A percentile compares a stretch with the other conserved stretches of the same genome.
phyloP scores from a whole-genome alignment of 2,797 vertebrate species.

The Acipenser oxyrinchus region DNA sequence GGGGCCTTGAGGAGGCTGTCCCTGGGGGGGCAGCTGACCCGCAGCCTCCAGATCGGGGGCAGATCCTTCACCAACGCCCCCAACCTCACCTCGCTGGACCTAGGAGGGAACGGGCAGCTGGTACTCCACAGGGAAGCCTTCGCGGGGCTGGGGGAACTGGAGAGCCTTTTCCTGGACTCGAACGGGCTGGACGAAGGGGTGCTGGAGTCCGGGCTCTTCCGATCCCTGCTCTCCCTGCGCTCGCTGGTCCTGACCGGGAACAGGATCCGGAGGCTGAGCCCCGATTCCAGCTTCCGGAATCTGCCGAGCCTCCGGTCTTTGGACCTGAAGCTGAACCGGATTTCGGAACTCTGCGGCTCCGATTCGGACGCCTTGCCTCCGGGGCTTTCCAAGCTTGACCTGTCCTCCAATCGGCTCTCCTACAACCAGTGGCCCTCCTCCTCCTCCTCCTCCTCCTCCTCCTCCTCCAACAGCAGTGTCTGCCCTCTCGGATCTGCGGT shows the following conservation, averaged over 20 bases:
- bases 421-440: slow-evolving; percentile 2
- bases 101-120: slow-evolving; percentile 26
- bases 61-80: slow-evolving; percentile 25
- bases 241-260: slow-evolving; percentile 29
- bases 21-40: slow-evolving; percentile 18
- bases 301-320: slow-evolving; percentile 17
- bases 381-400: slow-evolving; percentile 21
- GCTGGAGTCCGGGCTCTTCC: slow-evolving; percentile 23
- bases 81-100: slow-evolving; percentile 25
- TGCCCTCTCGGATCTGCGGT: no score
- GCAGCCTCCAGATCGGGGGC: slow-evolving; percentile 16
- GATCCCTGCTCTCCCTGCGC: slow-evolving; percentile 21
- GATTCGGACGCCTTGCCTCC: slow-evolving; percentile 17
- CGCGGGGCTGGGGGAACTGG: slow-evolving; percentile 19
- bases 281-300: slow-evolving; percentile 22
- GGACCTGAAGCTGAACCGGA: slow-evolving; percentile 25
- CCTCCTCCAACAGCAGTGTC: slow-evolving; percentile 24
- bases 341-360: slow-evolving; percentile 17
- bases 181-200: slow-evolving; percentile 22
- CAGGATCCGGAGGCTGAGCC: slow-evolving; percentile 18
- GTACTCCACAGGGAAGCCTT: slow-evolving; percentile 21
- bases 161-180: slow-evolving; percentile 23
- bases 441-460: slow-evolving; percentile 22
- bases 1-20: slow-evolving; percentile 11
- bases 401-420: slow-evolving; percentile 25